A percentile compares a stretch with the other conserved stretches of the same genome.
phyloP scores from a whole-genome alignment of 2,113 vertebrate genomes.

The Platysternon megacephalum region DNA sequence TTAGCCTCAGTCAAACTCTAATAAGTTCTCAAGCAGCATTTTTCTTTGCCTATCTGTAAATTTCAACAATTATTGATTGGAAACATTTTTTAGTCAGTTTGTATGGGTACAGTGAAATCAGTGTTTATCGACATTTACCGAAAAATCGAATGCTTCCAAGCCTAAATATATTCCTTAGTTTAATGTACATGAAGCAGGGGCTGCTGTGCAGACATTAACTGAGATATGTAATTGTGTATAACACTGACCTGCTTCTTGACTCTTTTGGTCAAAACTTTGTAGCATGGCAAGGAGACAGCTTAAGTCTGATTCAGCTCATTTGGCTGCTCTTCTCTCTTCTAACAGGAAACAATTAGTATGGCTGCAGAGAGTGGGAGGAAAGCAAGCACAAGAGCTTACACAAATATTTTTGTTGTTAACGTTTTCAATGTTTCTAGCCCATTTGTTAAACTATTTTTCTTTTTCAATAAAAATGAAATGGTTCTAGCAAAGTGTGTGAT shows the following conservation, averaged over 20 bases:
- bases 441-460: background rate
- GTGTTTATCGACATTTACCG: background rate
- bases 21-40: background rate
- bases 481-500: background rate
- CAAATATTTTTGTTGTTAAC: slow-evolving; percentile 44
- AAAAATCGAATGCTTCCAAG: background rate
- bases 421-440: slow-evolving; percentile 6
- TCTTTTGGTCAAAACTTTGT: background rate
- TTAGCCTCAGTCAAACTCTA: background rate
- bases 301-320: background rate
- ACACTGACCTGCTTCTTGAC: background rate
- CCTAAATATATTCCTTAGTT: background rate
- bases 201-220: background rate
- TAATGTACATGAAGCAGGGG: background rate
- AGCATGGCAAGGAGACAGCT: slow-evolving; percentile 2
- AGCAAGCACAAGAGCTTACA: slow-evolving; percentile 30
- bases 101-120: background rate
- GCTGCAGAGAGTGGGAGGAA: background rate
- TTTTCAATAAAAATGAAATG: background rate
- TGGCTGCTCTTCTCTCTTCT: background rate
- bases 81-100: background rate
- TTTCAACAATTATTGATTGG: background rate
- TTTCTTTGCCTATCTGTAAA: background rate
- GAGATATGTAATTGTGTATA: background rate
- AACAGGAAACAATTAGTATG: slow-evolving; percentile 15